Conservation (phyloP, 2,797 vertebrate species). For the Eulemur mongoz region DNA sequence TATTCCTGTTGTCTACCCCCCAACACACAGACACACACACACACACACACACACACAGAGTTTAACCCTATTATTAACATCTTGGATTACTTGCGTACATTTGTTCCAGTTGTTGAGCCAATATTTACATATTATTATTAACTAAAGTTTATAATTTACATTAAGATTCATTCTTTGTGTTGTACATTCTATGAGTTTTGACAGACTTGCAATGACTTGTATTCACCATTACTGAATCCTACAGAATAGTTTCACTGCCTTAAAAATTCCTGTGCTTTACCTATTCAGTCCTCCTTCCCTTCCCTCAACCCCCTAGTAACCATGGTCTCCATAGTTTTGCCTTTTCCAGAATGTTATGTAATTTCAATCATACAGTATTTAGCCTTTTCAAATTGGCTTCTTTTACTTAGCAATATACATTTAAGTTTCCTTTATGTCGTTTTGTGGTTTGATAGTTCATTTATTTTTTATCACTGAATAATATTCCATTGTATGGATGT, state of each 20-base stretch:
- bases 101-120: background rate
- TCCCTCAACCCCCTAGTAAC: background rate
- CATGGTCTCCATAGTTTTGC: background rate
- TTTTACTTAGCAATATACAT: background rate
- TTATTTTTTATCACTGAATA: background rate
- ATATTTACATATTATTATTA: background rate
- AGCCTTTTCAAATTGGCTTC: background rate
- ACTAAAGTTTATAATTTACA: background rate
- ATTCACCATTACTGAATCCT: background rate
- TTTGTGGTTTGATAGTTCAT: background rate
- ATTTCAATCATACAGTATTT: background rate
- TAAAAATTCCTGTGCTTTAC: background rate
- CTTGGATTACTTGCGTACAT: background rate
- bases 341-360: background rate
- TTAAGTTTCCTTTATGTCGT: background rate
- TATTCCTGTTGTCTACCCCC: background rate
- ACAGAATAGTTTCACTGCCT: background rate
- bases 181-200: background rate
- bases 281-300: background rate
- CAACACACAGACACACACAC: background rate
- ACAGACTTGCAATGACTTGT: background rate
- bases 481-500: background rate
- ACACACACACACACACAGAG: too few species aligned
- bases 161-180: background rate
- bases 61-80: background rate